Evolutionary conservation across 2,113 vertebrate species (phyloP).

Genomic region (Sitta europaea): DNA sequence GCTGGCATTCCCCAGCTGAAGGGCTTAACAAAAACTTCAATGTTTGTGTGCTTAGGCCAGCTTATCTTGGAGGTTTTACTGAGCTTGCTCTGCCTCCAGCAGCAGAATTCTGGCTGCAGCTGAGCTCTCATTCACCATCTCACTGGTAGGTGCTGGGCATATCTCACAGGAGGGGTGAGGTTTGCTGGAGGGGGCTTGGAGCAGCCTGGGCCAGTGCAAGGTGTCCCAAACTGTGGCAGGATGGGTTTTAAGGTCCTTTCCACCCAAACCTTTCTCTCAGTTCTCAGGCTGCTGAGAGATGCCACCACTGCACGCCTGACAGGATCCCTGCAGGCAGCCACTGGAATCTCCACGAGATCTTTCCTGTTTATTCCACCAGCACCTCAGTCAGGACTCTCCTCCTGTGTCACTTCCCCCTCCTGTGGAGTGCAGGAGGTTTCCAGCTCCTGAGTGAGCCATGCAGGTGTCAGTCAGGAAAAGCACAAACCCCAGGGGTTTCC

Average conservation of each 20-base stretch:
- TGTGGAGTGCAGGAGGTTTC: accelerated
- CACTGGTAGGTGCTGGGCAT: neutral
- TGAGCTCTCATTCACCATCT: neutral
- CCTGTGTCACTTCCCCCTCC: neutral
- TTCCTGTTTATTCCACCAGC: accelerated
- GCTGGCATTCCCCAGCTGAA: neutral
- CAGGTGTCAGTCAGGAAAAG: neutral
- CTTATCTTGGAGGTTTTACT: neutral
- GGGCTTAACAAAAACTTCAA: neutral
- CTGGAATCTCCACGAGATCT: accelerated
- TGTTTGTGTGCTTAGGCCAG: neutral
- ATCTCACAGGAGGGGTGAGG: accelerated
- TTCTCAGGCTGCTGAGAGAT: neutral
- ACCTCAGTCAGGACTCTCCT: neutral
- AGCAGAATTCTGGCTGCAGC: neutral
- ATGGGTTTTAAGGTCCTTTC: neutral
- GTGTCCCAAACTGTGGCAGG: neutral
- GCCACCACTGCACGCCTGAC: neutral
- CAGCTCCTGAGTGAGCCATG: neutral
- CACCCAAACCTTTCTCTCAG: neutral
- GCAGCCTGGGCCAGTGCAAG: accelerated
- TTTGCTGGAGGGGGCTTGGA: neutral
- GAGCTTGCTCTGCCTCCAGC: neutral
- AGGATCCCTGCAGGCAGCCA: neutral
- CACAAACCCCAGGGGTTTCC: neutral